These are phyloP conservation scores for Punctoribates punctum DNA, from an alignment of 2,888 invertebrate genomes.

Conservation along the genomic window DNA sequence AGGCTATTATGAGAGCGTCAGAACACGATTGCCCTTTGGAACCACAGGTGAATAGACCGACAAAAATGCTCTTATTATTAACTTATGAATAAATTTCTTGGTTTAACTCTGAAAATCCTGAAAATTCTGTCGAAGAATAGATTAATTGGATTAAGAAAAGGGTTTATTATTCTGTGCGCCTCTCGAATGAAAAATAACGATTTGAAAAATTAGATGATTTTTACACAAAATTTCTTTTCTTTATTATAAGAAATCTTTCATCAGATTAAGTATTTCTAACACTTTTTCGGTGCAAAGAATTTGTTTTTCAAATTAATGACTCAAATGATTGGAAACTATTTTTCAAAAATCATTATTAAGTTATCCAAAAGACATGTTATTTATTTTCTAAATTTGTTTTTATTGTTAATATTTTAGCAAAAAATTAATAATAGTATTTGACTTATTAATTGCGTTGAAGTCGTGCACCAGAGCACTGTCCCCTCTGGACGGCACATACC, in stretches of 20 bases:
- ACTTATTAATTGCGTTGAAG: not conserved
- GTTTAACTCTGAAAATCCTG: not conserved
- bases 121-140: not conserved
- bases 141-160: too few relatives aligned
- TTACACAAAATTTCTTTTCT: too few relatives aligned
- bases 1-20: not conserved
- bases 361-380: not conserved
- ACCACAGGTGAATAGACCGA: not conserved
- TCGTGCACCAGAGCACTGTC: not conserved
- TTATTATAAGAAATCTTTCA: not conserved
- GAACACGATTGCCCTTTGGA: conserved; percentile 5
- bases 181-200: too few relatives aligned
- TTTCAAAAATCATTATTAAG: conserved; percentile 2
- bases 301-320: not conserved
- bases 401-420: not conserved
- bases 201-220: too few relatives aligned
- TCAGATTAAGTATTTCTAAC: not conserved
- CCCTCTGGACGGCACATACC: too few relatives aligned
- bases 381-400: not conserved
- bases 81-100: conserved; percentile 13
- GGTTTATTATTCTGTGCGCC: too few relatives aligned
- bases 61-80: not conserved
- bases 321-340: not conserved
- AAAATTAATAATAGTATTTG: not conserved
- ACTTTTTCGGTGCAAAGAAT: not conserved